Evolutionary conservation across 2,797 vertebrate genomes (phyloP), one percentile per base, ranked within the genome.

Genomic region (Loriculus beryllinus): DNA sequence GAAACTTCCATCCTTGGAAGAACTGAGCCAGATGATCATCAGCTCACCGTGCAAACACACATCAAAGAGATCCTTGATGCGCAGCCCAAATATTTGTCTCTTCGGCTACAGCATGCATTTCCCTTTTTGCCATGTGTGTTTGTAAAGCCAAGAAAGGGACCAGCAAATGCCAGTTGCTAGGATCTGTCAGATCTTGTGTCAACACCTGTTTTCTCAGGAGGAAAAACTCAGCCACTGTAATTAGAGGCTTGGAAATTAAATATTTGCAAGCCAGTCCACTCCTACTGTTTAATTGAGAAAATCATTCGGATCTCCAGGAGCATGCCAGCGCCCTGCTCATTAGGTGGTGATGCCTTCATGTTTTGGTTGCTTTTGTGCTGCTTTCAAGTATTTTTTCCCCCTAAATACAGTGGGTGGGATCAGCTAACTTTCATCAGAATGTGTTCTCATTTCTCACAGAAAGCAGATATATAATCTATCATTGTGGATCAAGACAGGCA

Each of bases 181-280:
- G 92, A 95, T 95, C 95, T 96, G 85, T 93, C 89, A 92, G 95
- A 96, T 95, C 93, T 92, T 96, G 82, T 95, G 95, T 95, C 91
- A 95, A 91, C 93, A 97, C 95, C 93, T 94, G 95, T 96, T 97
- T 96, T 88, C 95, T 95, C 95, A 71, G 82, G 92, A 93, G 95
- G 26, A 69, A 86, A 94, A 92, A 74, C 82, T 90, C 92, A 95
- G 93, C 91, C 95, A 93, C 87, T 91, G 89, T 95, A 97, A 96
- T 96, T 96, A 97, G 93, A 95, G 83, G 92, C 92, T 91, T 97
- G 95, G 82, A 96, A 96, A 95, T 96, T 95, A 95, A 97, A 96
- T 96, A 96, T 97, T 94, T 96, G 95, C 95, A 86, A 96, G 95
- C 85, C 89, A 96, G 92, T 95, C 96, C 93, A 93, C 85, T 93